Conservation (phyloP, 2,888 invertebrate species). For the Alentia gelatinosa region DNA sequence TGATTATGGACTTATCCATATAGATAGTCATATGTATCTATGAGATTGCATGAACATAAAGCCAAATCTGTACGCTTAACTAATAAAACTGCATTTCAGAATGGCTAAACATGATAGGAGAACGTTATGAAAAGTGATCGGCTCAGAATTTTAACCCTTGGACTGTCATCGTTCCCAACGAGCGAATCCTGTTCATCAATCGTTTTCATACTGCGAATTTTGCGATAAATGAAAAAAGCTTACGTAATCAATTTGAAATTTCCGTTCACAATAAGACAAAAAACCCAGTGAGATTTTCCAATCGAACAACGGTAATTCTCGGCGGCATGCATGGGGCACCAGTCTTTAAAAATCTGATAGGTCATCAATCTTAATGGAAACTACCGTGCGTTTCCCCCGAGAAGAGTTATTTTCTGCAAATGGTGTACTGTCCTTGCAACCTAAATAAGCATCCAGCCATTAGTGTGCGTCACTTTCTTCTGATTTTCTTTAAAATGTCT, state of each 20-base stretch:
- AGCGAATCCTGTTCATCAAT: no score
- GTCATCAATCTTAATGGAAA: not conserved
- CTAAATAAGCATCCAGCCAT: not conserved
- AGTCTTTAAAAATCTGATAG: not conserved
- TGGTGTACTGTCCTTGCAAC: not conserved
- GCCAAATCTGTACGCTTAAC: no score
- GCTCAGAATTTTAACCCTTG: no score
- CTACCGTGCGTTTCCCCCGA: not conserved
- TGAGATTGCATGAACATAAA: no score
- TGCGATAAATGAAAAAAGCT: not conserved
- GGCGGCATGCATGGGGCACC: not conserved
- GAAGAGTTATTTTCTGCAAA: not conserved
- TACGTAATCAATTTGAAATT: not conserved
- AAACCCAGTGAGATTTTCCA: not conserved
- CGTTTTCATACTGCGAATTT: not conserved
- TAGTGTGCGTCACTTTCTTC: not conserved
- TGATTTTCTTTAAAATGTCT: not conserved
- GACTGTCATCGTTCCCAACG: no score
- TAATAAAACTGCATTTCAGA: no score
- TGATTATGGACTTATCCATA: no score
- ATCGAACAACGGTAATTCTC: not conserved
- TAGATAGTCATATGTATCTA: no score
- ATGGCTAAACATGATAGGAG: no score
- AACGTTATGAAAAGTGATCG: no score
- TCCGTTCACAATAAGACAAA: not conserved